A percentile compares a stretch with the other conserved stretches of the same genome.
Conservation (phyloP, 2,797 vertebrate species). For the Tragopan temminckii region DNA sequence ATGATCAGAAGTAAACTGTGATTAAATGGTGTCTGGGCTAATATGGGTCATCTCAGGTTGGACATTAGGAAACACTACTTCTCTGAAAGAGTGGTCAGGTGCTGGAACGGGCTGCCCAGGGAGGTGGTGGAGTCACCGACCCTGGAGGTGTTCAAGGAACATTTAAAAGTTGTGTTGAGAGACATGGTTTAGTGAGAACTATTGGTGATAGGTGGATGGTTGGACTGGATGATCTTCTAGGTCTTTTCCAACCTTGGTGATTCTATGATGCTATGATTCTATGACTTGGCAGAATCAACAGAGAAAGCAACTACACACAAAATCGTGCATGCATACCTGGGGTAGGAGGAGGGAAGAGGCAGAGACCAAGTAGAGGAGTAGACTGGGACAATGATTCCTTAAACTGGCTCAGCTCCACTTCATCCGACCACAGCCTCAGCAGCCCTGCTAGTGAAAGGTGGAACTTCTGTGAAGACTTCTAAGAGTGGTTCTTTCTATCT, state of each 20-base stretch:
- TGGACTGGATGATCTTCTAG: too few species aligned
- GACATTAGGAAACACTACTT: too few species aligned
- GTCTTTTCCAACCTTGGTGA: too few species aligned
- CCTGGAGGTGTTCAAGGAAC: too few species aligned
- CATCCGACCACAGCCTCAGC: neutral
- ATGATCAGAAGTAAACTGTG: neutral
- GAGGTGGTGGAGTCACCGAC: too few species aligned
- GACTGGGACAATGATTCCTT: neutral
- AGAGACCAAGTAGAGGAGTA: neutral
- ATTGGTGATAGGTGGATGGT: too few species aligned
- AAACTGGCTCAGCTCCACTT: neutral
- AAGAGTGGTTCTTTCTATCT: neutral
- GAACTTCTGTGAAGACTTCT: neutral
- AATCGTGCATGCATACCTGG: neutral
- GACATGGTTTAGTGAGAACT: too few species aligned
- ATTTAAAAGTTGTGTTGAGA: too few species aligned
- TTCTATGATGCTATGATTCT: too few species aligned
- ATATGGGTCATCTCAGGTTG: neutral
- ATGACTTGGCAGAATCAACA: neutral
- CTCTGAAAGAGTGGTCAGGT: too few species aligned
- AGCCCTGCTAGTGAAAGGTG: neutral
- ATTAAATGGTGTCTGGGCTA: neutral
- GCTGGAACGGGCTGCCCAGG: too few species aligned
- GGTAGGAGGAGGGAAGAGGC: neutral
- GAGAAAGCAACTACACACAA: neutral